phyloP scores from a whole-genome alignment of 2,797 vertebrate genomes.

The Cyclopterus lumpus region DNA sequence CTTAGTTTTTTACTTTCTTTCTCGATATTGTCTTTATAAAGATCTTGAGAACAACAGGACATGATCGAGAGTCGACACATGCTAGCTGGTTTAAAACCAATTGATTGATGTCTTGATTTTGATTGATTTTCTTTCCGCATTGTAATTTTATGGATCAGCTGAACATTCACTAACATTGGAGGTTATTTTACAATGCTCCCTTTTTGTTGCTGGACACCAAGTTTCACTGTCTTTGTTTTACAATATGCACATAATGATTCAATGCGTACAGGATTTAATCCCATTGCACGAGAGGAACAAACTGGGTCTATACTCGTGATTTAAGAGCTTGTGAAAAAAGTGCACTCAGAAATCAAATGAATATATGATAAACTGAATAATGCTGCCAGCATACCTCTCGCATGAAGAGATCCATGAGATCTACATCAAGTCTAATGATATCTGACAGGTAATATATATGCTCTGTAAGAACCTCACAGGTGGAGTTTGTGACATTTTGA shows the following conservation, averaged over 20 bases:
- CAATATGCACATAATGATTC: not conserved
- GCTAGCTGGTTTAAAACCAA: too few relatives aligned
- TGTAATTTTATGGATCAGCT: not conserved
- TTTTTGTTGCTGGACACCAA: not conserved
- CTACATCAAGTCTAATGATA: not conserved
- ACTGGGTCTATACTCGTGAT: not conserved
- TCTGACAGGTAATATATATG: not conserved
- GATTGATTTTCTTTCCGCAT: not conserved
- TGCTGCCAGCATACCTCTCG: not conserved
- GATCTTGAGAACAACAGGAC: not conserved
- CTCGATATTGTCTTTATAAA: not conserved
- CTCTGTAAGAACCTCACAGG: not conserved
- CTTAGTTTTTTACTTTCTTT: not conserved
- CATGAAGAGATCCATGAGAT: not conserved
- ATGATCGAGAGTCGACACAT: not conserved
- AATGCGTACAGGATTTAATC: not conserved
- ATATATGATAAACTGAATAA: conserved; percentile 24
- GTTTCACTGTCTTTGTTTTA: not conserved
- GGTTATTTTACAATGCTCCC: not conserved
- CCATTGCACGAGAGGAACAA: not conserved
- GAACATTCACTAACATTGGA: not conserved
- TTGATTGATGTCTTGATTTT: not conserved
- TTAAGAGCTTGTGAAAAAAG: not conserved
- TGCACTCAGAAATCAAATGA: conserved; percentile 5
- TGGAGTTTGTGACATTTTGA: not conserved